Evolutionary conservation across 1,140 invertebrate species (phyloP).

Genomic region (Sminthurides bifidus): DNA sequence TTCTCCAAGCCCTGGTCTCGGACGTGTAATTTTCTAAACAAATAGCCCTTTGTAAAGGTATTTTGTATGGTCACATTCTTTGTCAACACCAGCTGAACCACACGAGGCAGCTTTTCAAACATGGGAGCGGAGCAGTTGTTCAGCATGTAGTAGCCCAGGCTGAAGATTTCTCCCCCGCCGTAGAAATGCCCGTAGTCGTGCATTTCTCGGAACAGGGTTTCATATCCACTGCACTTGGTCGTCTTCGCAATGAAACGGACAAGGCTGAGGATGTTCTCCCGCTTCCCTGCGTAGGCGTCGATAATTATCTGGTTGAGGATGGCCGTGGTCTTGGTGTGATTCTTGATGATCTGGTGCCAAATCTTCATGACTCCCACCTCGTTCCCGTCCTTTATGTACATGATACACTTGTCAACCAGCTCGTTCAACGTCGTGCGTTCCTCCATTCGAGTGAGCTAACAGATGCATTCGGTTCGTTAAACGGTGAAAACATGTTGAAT

Average conservation of each 20-base stretch:
- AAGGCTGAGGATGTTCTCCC: constrained; percentile 4
- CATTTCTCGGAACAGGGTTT: constrained; percentile 1
- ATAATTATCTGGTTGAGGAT: constrained; percentile 4
- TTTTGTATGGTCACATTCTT: constrained; percentile 4
- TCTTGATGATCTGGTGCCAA: constrained; percentile 5
- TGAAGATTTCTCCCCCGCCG: constrained; percentile 4
- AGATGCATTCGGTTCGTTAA: too few species aligned
- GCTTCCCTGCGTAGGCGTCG: not conserved
- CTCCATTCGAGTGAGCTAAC: constrained; percentile 2
- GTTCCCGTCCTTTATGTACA: not conserved
- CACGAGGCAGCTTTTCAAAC: not conserved
- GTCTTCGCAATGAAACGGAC: constrained; percentile 6
- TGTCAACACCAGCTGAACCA: not conserved
- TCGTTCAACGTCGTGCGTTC: not conserved
- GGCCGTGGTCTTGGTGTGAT: not conserved
- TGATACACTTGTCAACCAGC: not conserved
- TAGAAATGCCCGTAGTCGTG: constrained; percentile 5
- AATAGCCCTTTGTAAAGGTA: constrained; percentile 2
- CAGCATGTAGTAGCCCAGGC: not conserved
- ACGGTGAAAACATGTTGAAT: too few species aligned
- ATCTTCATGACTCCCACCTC: not conserved
- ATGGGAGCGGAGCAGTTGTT: not conserved
- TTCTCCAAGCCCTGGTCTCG: constrained; percentile 4
- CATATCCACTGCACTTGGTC: not conserved
- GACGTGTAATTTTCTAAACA: not conserved